Evolutionary conservation across 2,888 invertebrate species (phyloP).

Genomic region (Diadegma fenestrale): DNA sequence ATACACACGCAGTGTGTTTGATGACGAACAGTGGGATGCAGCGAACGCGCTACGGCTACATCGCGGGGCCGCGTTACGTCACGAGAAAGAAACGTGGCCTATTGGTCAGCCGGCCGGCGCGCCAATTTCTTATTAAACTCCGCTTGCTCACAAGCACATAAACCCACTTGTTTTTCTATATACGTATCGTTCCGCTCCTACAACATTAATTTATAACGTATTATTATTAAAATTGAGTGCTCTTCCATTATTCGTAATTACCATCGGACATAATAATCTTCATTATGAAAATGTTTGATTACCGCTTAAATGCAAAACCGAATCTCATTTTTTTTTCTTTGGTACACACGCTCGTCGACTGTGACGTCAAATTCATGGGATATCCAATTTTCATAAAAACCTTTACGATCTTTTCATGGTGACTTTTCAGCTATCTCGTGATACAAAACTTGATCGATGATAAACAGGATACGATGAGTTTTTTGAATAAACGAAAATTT

Average conservation of each 20-base stretch:
- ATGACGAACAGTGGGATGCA: conserved; percentile 44
- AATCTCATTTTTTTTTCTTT: not conserved
- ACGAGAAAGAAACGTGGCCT: conserved; percentile 71
- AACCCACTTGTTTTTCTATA: conserved; percentile 12
- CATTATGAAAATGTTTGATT: not conserved
- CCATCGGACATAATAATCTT: not conserved
- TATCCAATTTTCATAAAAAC: not conserved
- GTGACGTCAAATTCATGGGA: not conserved
- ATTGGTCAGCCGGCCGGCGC: conserved; percentile 52
- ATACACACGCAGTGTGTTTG: conserved; percentile 41
- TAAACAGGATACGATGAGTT: not conserved
- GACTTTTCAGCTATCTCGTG: not conserved
- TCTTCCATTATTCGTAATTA: not conserved
- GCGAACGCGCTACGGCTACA: conserved; percentile 69
- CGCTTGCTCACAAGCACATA: not conserved
- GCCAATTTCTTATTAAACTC: conserved; percentile 40
- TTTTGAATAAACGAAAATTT: not conserved
- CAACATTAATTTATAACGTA: not conserved
- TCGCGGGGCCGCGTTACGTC: conserved; percentile 65
- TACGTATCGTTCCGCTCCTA: not conserved
- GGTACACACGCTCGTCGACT: not conserved
- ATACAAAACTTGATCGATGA: not conserved
- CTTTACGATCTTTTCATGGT: not conserved
- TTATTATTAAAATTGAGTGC: not conserved
- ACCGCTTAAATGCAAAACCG: not conserved